Base-by-base conservation (phyloP, 2,888 invertebrate genomes). In the Augochlorella aurata region DNA sequence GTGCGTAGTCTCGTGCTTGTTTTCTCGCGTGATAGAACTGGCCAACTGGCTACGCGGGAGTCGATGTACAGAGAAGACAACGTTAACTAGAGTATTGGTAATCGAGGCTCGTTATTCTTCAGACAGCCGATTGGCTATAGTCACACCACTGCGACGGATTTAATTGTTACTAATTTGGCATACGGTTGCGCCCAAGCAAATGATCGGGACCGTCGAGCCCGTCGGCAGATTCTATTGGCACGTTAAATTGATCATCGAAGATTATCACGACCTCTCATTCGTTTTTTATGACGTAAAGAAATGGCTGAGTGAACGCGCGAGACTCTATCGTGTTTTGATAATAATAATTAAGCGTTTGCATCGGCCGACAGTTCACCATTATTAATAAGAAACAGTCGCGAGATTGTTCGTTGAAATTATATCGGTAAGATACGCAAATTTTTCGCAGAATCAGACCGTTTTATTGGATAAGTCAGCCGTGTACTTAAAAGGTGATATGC, bases 161-260 rank as follows among this genome's bases (percentile, higher is more conserved):
- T 81, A 82, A 85, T 84, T 77, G 77, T 66, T 78, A 71, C 74
- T 63, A 80, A 87, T 84, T 84, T 73, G 45, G 52, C 50, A 45
- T 76, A 47, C 24, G 29, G 44, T 54, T 65, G 21, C 66, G 68
- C 18, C 63, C 21, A 54, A 72, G 49, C 44, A 38, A 58, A 67
- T 54, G 24, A 70, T 83, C 49, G 12, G 21, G 38, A 71, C 38
- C 50, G 49, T 80, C 29, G 38, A 58, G 16, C 9, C 21, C 44
- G 45, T 18, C 21, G 52, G 24, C 58, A 0, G 38, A 29, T 16
- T 54, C 12, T n/a, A 67, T 72, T 70, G 54, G 16, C 29, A 49
- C 8, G 18, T 74, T 69, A 49, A 72, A 73, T 58, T 54, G 18
- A 47, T 16, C 47, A 63, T 63, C 67, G 70, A 79, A 44, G 21